Evolutionary conservation across 2,888 invertebrate species (phyloP).

Genomic region (Conchocele bisecta): DNA sequence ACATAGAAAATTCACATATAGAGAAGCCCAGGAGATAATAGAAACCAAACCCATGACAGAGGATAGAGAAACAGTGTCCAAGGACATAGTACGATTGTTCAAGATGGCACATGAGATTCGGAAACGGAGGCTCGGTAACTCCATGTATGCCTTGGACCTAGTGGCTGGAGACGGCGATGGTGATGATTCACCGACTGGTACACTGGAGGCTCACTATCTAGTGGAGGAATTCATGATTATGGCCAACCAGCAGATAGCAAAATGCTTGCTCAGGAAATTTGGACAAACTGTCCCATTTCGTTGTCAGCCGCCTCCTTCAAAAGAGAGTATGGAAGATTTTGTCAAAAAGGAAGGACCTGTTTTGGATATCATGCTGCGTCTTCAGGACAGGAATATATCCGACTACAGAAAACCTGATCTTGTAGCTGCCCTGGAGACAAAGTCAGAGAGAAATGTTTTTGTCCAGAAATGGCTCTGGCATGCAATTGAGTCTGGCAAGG

Average conservation of each 20-base stretch:
- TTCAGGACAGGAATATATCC: conserved; percentile 41
- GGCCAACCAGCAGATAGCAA: conserved; percentile 55
- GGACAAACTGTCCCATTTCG: conserved; percentile 49
- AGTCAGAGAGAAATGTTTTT: conserved; percentile 7
- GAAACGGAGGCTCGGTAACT: conserved; percentile 39
- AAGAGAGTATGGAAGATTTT: conserved; percentile 48
- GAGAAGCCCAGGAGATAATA: conserved; percentile 62
- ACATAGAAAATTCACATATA: conserved; percentile 53
- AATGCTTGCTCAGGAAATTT: conserved; percentile 28
- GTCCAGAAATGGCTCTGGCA: conserved; percentile 25
- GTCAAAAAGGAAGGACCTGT: conserved; percentile 24
- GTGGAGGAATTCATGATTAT: conserved; percentile 63
- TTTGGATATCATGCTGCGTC: conserved; percentile 39
- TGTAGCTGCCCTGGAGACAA: neutral
- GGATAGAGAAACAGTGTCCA: conserved; percentile 4
- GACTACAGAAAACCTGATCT: conserved; percentile 7
- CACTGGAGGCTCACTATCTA: conserved; percentile 57
- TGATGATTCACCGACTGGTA: conserved; percentile 19
- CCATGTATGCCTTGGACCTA: conserved; percentile 48
- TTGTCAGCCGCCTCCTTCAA: conserved; percentile 54
- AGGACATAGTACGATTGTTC: conserved; percentile 29
- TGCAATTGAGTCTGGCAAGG: neutral
- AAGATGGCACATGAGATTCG: conserved; percentile 41
- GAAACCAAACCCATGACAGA: neutral
- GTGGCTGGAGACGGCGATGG: conserved; percentile 33